phyloP scores from a whole-genome alignment of 2,113 vertebrate genomes.

The Octodon degus region DNA sequence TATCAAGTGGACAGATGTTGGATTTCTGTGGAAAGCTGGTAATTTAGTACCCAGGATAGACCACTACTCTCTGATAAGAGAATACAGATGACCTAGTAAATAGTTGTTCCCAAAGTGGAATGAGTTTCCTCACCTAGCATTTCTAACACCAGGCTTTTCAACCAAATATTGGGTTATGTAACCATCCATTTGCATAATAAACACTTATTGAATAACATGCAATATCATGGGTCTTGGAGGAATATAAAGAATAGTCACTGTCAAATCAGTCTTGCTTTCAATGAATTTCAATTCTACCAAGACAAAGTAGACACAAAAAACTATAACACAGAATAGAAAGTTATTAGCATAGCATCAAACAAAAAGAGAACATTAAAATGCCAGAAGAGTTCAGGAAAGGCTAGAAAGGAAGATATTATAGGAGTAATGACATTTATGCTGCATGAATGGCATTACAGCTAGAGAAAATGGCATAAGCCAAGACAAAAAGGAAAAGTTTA shows the following conservation, averaged over 20 bases:
- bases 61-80: not conserved
- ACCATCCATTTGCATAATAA: not conserved
- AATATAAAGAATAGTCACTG: not conserved
- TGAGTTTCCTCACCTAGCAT: not conserved
- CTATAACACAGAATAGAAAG: not conserved
- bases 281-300: not conserved
- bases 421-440: not conserved
- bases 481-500: not conserved
- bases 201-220: not conserved
- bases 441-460: not conserved
- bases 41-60: not conserved
- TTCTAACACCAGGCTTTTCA: not conserved
- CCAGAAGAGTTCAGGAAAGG: not conserved
- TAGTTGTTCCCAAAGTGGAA: not conserved
- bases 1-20: not conserved
- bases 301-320: not conserved
- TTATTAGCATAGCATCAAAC: not conserved
- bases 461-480: not conserved
- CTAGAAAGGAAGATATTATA: not conserved
- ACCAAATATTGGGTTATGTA: not conserved
- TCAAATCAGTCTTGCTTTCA: not conserved
- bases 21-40: not conserved
- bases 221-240: not conserved
- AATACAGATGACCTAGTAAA: not conserved
- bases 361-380: not conserved